Evolutionary conservation across 1,140 invertebrate genomes (phyloP).

Genomic region (Condylostylus longicornis): DNA sequence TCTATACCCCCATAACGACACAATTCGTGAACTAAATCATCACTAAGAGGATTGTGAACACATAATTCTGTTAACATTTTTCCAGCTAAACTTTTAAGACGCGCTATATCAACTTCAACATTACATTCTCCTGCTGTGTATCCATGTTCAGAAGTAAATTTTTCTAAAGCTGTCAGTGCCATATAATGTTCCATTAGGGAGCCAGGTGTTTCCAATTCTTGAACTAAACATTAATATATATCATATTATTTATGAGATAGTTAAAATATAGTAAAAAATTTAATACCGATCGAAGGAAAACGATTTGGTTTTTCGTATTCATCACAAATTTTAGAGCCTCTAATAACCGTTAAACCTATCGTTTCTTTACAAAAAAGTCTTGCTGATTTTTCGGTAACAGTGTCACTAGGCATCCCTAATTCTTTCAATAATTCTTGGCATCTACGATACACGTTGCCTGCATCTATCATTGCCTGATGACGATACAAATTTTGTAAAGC

Average conservation of each 20-base stretch:
- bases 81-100: slow-evolving; percentile 62
- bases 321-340: slow-evolving; percentile 62
- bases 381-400: slow-evolving; percentile 61
- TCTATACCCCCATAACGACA: slow-evolving; percentile 87
- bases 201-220: slow-evolving; percentile 47
- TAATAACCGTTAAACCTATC: slow-evolving; percentile 57
- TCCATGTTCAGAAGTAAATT: slow-evolving; percentile 77
- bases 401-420: slow-evolving; percentile 53
- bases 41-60: slow-evolving; percentile 59
- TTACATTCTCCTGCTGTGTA: slow-evolving; percentile 81
- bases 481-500: slow-evolving; percentile 80
- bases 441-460: slow-evolving; percentile 62
- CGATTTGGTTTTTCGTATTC: slow-evolving; percentile 47
- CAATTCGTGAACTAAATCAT: slow-evolving; percentile 92
- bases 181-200: slow-evolving; percentile 83
- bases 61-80: slow-evolving; percentile 79
- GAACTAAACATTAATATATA: slow-evolving; percentile 11
- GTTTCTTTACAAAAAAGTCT: slow-evolving; percentile 76
- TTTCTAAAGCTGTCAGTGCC: slow-evolving; percentile 75
- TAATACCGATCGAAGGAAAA: slow-evolving; percentile 14
- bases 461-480: slow-evolving; percentile 67
- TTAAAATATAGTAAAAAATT: not conserved
- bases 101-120: slow-evolving; percentile 76
- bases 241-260: not conserved
- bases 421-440: slow-evolving; percentile 65